A percentile compares a stretch with the other conserved stretches of the same genome.
Evolutionary conservation across 2,888 invertebrate species (phyloP).

Genomic region (Hemistola chrysoprasaria): DNA sequence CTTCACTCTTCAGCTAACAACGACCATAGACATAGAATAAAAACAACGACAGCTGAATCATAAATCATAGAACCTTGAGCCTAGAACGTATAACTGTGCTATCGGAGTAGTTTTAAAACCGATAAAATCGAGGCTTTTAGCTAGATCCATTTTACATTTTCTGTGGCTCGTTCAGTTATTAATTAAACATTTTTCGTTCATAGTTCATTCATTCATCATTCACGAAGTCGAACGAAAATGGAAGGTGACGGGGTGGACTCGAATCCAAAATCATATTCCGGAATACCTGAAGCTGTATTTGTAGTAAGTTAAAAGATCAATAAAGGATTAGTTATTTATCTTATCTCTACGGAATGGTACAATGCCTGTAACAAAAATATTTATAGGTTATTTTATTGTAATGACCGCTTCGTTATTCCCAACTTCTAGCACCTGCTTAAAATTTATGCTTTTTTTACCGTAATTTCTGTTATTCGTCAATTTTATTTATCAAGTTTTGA

Average conservation of each 20-base stretch:
- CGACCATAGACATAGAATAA: too few relatives aligned
- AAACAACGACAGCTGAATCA: too few relatives aligned
- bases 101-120: too few relatives aligned
- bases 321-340: neutral
- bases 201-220: conserved; percentile 13
- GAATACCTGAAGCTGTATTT: conserved; percentile 94
- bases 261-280: conserved; percentile 86
- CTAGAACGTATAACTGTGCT: too few relatives aligned
- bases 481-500: too few relatives aligned
- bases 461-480: too few relatives aligned
- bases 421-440: conserved; percentile 9
- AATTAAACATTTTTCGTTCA: too few relatives aligned
- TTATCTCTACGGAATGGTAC: neutral
- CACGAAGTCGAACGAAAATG: conserved; percentile 45
- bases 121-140: too few relatives aligned
- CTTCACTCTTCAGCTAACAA: too few relatives aligned
- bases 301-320: conserved; percentile 84
- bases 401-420: conserved; percentile 1
- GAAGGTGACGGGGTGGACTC: conserved; percentile 64
- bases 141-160: too few relatives aligned
- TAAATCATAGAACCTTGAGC: too few relatives aligned
- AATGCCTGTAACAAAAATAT: neutral
- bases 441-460: neutral
- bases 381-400: conserved; percentile 16
- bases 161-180: too few relatives aligned